Conservation (phyloP, 1,140 invertebrate species). For the Lordiphosa collinella region DNA sequence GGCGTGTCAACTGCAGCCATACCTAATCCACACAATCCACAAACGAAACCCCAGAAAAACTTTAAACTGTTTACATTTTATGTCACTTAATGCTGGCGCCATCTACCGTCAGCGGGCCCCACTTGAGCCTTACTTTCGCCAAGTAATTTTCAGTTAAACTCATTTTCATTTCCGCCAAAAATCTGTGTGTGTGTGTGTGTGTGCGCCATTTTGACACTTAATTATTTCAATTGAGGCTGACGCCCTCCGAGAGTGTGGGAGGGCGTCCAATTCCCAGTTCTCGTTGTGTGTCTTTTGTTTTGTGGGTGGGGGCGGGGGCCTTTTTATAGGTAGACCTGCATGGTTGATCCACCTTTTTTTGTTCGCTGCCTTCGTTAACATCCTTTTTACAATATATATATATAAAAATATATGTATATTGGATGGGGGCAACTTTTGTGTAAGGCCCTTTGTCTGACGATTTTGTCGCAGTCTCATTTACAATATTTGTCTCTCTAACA, state of each 20-base stretch:
- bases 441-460: constrained; percentile 55
- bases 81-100: constrained; percentile 17
- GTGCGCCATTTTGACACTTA: constrained; percentile 63
- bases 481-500: constrained; percentile 57
- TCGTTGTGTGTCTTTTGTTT: constrained; percentile 41
- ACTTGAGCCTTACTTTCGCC: constrained; percentile 11
- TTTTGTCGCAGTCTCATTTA: constrained; percentile 73
- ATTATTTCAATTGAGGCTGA: constrained; percentile 66
- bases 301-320: constrained; percentile 9
- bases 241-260: constrained; percentile 6
- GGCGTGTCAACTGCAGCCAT: constrained; percentile 44
- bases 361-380: constrained; percentile 42
- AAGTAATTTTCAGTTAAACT: constrained; percentile 63
- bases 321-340: constrained; percentile 20
- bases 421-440: constrained; percentile 18
- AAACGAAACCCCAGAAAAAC: constrained; percentile 13
- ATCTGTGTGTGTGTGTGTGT: constrained; percentile 13
- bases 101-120: constrained; percentile 2
- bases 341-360: neutral
- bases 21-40: constrained; percentile 21
- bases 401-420: constrained; percentile 16
- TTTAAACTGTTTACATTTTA: constrained; percentile 64
- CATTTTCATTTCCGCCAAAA: constrained; percentile 44
- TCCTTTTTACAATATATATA: constrained; percentile 46
- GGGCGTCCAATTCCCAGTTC: constrained; percentile 4